phyloP scores from a whole-genome alignment of 2,113 vertebrate genomes.

The Anser brachyrhynchus region DNA sequence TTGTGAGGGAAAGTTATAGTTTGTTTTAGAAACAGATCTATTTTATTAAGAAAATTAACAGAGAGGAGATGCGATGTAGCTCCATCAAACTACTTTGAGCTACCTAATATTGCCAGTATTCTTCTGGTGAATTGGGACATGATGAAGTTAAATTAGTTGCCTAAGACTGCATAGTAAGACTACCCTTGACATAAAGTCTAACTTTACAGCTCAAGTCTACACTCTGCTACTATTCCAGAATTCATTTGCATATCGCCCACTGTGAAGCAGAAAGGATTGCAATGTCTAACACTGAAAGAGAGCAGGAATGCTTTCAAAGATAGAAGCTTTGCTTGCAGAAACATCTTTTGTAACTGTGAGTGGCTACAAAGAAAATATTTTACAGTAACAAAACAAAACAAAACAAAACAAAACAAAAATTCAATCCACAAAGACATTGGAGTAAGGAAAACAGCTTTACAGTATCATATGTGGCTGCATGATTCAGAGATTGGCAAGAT shows the following conservation, averaged over 20 bases:
- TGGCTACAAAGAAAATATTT: not conserved
- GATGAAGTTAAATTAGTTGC: not conserved
- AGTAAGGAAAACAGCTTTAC: fast-evolving
- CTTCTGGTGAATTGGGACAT: not conserved
- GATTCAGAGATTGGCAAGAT: not conserved
- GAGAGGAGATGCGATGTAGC: not conserved
- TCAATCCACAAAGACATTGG: not conserved
- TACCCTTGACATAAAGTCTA: not conserved
- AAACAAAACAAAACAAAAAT: not conserved
- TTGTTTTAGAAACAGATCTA: not conserved
- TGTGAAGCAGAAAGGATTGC: not conserved
- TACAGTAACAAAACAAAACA: not conserved
- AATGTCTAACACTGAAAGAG: not conserved
- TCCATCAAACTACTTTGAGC: not conserved
- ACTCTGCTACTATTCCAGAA: not conserved
- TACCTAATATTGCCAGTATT: not conserved
- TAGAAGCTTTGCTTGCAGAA: not conserved
- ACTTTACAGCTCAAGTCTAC: fast-evolving
- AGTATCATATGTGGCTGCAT: not conserved
- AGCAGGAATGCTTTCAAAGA: not conserved
- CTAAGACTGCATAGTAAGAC: not conserved
- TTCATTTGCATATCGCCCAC: not conserved
- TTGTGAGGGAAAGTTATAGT: fast-evolving
- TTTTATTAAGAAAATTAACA: not conserved
- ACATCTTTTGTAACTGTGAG: not conserved